A percentile compares a stretch with the other conserved stretches of the same genome.
Evolutionary conservation across 2,113 vertebrate species (phyloP).

Genomic region (Bombycilla garrulus): DNA sequence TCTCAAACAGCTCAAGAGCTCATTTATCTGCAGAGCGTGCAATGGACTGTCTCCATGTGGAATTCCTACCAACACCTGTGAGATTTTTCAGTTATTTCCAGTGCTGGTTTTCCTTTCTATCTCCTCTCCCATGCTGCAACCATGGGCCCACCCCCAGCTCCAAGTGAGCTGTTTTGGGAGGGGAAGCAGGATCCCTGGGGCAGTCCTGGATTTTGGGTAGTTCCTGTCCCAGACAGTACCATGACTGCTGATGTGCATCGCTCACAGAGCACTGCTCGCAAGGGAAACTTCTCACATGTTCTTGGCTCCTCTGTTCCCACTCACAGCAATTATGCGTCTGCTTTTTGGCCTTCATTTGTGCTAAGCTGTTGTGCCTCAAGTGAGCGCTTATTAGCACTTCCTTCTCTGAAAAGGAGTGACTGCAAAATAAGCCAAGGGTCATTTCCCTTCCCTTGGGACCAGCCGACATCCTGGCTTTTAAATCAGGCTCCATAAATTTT

Average conservation of each 20-base stretch:
- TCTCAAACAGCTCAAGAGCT: neutral
- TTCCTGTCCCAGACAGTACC: neutral
- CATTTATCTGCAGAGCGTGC: accelerated
- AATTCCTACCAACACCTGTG: neutral
- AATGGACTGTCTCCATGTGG: neutral
- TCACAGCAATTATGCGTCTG: neutral
- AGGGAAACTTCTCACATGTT: neutral
- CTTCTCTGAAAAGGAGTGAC: slow-evolving; percentile 47
- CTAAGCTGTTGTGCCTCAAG: slow-evolving; percentile 24
- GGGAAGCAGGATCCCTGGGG: neutral
- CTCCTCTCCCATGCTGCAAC: neutral
- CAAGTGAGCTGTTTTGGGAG: neutral
- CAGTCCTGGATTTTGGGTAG: neutral
- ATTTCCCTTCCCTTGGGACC: slow-evolving; percentile 54
- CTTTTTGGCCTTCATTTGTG: slow-evolving; percentile 2
- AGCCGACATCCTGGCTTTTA: slow-evolving; percentile 36
- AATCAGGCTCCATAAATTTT: slow-evolving; percentile 25
- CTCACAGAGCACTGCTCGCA: neutral
- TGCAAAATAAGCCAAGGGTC: slow-evolving; percentile 54
- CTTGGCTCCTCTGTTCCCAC: slow-evolving; percentile 3
- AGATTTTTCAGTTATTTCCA: neutral
- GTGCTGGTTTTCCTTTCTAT: neutral
- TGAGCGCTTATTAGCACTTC: slow-evolving; percentile 22
- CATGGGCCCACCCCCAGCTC: neutral
- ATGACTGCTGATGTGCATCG: neutral